Evolutionary conservation across 2,888 invertebrate species (phyloP), one percentile per base, ranked within the genome.

Genomic region (Portevinia maculata): DNA sequence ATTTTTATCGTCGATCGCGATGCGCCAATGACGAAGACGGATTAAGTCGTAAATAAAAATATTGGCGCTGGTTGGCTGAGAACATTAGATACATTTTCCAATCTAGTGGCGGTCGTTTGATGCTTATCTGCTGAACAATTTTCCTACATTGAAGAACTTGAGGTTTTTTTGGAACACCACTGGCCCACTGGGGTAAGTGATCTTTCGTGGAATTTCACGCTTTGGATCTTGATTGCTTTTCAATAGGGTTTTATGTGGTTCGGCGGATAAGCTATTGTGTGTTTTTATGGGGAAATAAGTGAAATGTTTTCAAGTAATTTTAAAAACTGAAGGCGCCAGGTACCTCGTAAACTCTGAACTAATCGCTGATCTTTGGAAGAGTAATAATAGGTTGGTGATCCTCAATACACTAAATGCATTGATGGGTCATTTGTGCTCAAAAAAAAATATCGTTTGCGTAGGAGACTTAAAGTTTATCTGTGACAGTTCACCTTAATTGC

Each of bases 81-180:
- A n/a, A n/a, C n/a, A n/a, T n/a, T n/a, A 50, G 50, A 50, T 46
- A 30, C 60, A 60, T 62, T 74, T 59, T 39, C 7, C 9, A 44
- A 70, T 75, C 44, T 64, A 52, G 50, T 71, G 70, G 57, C 57
- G 32, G 17, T 70, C 62, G 55, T 79, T 15, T 57, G 74, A 59
- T 70, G 64, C 15, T 52, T 70, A 74, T 79, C 79, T 39, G 13
- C 8, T 5, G 55, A 52, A 39, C 30, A 55, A 59, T 52, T 57
- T 57, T 78, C 57, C 64, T 50, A 19, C 17, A 62, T 41, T 37
- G 39, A 39, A 46, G 39, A 55, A n/a, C n/a, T n/a, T 13, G 32
- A 39, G 39, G 9, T 8, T n/a, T n/a, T n/a, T n/a, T n/a, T n/a
- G n/a, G n/a, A n/a, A n/a, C n/a, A n/a, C n/a, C n/a, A n/a, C 17